These are phyloP conservation scores for Julus scanicus DNA, from an alignment of 2,888 invertebrate genomes.

Conservation along the genomic window DNA sequence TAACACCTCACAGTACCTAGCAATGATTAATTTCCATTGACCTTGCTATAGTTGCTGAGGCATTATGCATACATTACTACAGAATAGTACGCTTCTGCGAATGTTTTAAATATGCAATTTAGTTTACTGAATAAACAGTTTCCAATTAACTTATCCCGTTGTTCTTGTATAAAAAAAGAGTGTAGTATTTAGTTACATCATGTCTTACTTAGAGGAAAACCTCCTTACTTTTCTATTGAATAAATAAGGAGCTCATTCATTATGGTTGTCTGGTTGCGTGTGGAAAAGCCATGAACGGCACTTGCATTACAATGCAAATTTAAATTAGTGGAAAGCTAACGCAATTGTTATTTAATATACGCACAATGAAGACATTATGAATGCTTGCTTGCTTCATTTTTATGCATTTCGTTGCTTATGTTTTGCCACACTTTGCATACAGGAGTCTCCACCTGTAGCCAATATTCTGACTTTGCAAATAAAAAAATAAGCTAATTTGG, in stretches of 20 bases:
- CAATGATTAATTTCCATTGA: not conserved
- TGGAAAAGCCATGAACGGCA: not conserved
- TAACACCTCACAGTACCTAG: not conserved
- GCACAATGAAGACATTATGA: slow-evolving; percentile 30
- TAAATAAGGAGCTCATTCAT: slow-evolving; percentile 35
- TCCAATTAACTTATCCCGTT: slow-evolving; percentile 23
- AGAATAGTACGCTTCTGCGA: not conserved
- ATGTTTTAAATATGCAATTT: slow-evolving; percentile 9
- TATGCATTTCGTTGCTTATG: not conserved
- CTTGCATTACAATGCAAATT: slow-evolving; percentile 36
- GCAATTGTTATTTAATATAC: slow-evolving; percentile 36
- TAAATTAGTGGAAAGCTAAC: slow-evolving; percentile 36
- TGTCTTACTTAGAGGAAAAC: slow-evolving; percentile 29
- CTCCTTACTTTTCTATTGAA: slow-evolving; percentile 10
- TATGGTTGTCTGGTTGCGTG: slow-evolving; percentile 17
- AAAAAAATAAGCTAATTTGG: not conserved
- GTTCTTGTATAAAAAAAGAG: not conserved
- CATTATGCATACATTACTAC: not conserved
- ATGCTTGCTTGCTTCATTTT: not conserved
- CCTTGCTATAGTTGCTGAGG: not conserved
- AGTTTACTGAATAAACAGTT: slow-evolving; percentile 30
- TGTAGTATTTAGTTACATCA: slow-evolving; percentile 34
- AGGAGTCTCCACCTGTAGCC: not conserved
- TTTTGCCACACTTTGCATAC: not conserved
- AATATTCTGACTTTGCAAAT: not conserved